phyloP scores from a whole-genome alignment of 2,113 vertebrate species.

The Furnarius figulus region DNA sequence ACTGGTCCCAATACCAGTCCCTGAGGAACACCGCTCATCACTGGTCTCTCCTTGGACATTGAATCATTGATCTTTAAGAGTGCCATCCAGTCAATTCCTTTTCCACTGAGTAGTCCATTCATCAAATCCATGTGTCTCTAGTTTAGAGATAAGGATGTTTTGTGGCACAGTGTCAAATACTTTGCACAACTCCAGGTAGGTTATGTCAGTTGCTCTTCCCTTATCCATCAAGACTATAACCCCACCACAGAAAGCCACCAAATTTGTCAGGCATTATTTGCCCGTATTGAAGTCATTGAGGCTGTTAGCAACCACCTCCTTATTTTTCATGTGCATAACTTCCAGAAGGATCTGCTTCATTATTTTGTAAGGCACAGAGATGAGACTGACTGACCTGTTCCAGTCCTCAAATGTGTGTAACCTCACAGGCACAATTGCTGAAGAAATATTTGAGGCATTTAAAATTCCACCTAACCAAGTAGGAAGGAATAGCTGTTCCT shows the following conservation, averaged over 20 bases:
- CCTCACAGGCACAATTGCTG: rapidly evolving
- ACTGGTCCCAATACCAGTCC: too few relatives aligned
- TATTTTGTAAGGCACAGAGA: not conserved
- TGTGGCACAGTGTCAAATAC: not conserved
- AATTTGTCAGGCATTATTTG: not conserved
- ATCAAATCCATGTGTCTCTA: not conserved
- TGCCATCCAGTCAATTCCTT: not conserved
- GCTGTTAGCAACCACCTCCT: not conserved
- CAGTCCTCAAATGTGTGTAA: not conserved
- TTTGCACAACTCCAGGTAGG: not conserved
- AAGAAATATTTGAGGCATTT: not conserved
- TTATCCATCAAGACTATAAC: not conserved
- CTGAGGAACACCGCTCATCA: not conserved
- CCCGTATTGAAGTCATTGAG: not conserved
- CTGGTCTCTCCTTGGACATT: not conserved
- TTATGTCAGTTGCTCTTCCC: not conserved
- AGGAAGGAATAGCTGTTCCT: not conserved
- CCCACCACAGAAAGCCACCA: not conserved
- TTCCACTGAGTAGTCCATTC: rapidly evolving
- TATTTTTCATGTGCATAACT: not conserved
- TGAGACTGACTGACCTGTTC: not conserved
- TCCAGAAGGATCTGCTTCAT: not conserved
- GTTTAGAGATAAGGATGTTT: not conserved
- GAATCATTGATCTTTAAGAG: not conserved
- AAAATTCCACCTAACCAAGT: not conserved